A percentile compares a stretch with the other conserved stretches of the same genome.
Evolutionary conservation across 2,797 vertebrate genomes (phyloP).

Genomic region (Hydrocynus forskahlii): DNA sequence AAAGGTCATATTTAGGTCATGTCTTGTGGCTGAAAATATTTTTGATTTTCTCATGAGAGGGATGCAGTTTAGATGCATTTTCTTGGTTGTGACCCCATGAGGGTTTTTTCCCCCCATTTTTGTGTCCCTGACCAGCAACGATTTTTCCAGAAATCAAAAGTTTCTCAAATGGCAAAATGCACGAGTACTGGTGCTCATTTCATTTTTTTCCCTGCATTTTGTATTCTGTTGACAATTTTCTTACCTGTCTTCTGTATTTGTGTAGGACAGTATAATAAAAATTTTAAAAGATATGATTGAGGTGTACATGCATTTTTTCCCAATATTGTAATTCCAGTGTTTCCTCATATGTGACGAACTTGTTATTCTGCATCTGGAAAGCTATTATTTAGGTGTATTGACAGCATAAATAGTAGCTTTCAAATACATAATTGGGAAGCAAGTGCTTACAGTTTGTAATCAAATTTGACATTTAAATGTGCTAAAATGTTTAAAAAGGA

Average conservation of each 20-base stretch:
- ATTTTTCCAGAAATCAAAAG: too few relatives aligned
- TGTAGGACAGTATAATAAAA: conserved; percentile 75
- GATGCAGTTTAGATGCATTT: not conserved
- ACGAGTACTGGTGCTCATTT: conserved; percentile 53
- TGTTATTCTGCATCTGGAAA: too few relatives aligned
- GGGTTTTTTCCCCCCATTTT: not conserved
- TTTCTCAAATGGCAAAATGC: not conserved
- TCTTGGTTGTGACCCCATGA: not conserved
- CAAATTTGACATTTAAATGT: too few relatives aligned
- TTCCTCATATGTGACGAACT: too few relatives aligned
- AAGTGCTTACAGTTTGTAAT: too few relatives aligned
- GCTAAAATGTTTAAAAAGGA: too few relatives aligned
- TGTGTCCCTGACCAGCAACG: not conserved
- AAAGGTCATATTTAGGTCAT: too few relatives aligned
- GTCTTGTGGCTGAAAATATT: too few relatives aligned
- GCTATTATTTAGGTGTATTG: too few relatives aligned
- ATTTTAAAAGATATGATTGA: conserved; percentile 40
- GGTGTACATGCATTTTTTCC: not conserved
- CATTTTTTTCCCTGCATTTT: conserved; percentile 57
- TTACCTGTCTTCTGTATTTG: conserved; percentile 67
- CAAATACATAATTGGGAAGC: too few relatives aligned
- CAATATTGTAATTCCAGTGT: too few relatives aligned
- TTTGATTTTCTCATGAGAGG: not conserved
- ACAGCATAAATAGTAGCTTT: too few relatives aligned
- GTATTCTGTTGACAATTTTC: conserved; percentile 63